Conservation (phyloP, 2,888 invertebrate genomes). For the Lepidocyrtinus sp. region DNA sequence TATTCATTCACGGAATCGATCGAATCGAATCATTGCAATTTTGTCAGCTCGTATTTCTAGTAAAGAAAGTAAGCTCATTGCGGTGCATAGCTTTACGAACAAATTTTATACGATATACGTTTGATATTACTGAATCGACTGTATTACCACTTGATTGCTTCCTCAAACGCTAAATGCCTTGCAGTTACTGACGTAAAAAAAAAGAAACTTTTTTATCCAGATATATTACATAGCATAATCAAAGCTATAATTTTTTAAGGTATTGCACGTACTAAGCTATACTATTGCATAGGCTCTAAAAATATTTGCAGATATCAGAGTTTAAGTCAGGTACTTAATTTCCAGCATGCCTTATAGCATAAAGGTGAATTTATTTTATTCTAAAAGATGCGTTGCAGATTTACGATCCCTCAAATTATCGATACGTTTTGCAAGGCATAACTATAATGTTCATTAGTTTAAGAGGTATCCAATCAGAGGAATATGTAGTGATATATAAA, state of each 20-base stretch:
- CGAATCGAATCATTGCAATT: too few species aligned
- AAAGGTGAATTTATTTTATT: too few species aligned
- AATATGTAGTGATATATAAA: background rate
- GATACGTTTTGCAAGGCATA: conserved; percentile 1
- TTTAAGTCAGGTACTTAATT: conserved; percentile 15
- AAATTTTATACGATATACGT: conserved; percentile 5
- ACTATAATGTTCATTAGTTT: conserved; percentile 11
- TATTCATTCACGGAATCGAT: too few species aligned
- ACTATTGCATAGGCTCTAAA: background rate
- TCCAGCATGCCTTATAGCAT: background rate
- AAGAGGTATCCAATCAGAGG: background rate
- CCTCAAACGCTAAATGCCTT: conserved; percentile 34
- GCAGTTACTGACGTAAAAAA: background rate
- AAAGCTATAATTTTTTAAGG: background rate
- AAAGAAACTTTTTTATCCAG: background rate
- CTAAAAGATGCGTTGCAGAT: too few species aligned
- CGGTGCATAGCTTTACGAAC: conserved; percentile 44
- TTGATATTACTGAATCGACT: conserved; percentile 13
- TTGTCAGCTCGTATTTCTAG: conserved; percentile 24
- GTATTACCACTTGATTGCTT: conserved; percentile 24
- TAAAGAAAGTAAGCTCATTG: conserved; percentile 37
- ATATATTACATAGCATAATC: conserved; percentile 3
- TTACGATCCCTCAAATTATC: too few species aligned
- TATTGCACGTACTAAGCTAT: too few species aligned
- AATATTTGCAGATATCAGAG: too few species aligned